Conservation (phyloP, 2,888 invertebrate genomes). For the Habroteleia sp. region DNA sequence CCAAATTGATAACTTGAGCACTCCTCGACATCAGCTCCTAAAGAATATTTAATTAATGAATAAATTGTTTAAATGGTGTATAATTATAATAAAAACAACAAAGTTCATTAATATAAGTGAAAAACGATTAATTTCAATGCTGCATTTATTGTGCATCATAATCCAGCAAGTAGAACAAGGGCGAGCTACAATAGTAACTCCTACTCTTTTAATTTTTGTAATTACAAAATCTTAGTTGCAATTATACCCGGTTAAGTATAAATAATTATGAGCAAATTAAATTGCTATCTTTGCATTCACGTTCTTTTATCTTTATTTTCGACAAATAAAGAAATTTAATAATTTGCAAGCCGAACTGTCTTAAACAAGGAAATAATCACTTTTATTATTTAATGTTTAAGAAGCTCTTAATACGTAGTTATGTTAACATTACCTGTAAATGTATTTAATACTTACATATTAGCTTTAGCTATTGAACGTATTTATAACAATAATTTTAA, state of each 20-base stretch:
- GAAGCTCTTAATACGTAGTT: too few species aligned
- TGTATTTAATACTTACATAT: too few species aligned
- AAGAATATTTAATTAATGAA: not conserved
- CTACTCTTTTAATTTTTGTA: constrained; percentile 46
- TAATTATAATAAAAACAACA: constrained; percentile 10
- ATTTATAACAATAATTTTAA: too few species aligned
- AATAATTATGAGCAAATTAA: constrained; percentile 41
- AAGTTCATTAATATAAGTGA: constrained; percentile 32
- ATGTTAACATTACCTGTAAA: too few species aligned
- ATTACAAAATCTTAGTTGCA: constrained; percentile 44
- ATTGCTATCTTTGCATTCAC: not conserved
- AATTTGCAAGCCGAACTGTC: not conserved
- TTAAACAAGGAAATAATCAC: too few species aligned
- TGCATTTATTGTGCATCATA: constrained; percentile 34
- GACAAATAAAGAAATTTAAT: not conserved
- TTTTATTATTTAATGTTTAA: too few species aligned
- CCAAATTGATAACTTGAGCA: constrained; percentile 17
- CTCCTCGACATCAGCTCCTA: constrained; percentile 38
- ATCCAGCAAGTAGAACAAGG: constrained; percentile 58
- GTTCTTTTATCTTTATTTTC: constrained; percentile 11
- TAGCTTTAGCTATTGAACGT: too few species aligned
- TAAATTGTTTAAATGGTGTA: not conserved
- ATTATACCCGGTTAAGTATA: constrained; percentile 21
- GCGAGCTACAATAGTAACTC: constrained; percentile 38
- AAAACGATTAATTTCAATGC: constrained; percentile 47